Evolutionary conservation across 2,888 invertebrate genomes (phyloP).

Genomic region (Ormia ochracea): DNA sequence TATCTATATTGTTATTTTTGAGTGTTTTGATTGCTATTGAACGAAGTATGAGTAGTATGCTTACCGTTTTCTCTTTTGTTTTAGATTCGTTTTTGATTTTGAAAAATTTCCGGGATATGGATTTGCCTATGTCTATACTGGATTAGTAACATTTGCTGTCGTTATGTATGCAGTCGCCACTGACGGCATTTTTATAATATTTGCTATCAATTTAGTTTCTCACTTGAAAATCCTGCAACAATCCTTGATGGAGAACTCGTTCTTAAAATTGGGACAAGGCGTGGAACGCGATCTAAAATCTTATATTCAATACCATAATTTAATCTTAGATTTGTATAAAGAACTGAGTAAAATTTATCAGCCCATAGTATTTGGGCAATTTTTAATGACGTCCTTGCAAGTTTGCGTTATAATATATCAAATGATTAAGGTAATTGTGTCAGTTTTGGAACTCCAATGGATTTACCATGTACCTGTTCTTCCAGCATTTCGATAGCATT

Average conservation of each 20-base stretch:
- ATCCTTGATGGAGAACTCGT: slow-evolving; percentile 60
- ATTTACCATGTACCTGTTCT: not conserved
- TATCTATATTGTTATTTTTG: too few relatives aligned
- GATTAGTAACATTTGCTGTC: slow-evolving; percentile 67
- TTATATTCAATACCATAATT: slow-evolving; percentile 69
- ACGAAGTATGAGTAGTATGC: not conserved
- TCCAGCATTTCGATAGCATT: slow-evolving; percentile 68
- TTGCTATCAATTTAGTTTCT: slow-evolving; percentile 71
- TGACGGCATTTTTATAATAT: slow-evolving; percentile 72
- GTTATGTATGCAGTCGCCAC: slow-evolving; percentile 70
- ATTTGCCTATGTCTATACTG: slow-evolving; percentile 68
- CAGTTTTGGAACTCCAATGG: not conserved
- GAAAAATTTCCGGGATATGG: slow-evolving; percentile 70
- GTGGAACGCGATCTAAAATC: slow-evolving; percentile 62
- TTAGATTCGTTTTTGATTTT: slow-evolving; percentile 71
- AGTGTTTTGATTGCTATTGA: not conserved
- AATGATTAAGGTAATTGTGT: slow-evolving; percentile 68
- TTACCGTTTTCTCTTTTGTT: not conserved
- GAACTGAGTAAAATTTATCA: slow-evolving; percentile 68
- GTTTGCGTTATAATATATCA: slow-evolving; percentile 75
- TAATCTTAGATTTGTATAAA: slow-evolving; percentile 66
- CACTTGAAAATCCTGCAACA: slow-evolving; percentile 71
- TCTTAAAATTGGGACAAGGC: slow-evolving; percentile 43
- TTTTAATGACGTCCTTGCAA: slow-evolving; percentile 73
- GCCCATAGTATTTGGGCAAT: slow-evolving; percentile 74